Evolutionary conservation across 2,797 vertebrate genomes (phyloP).

Genomic region (Threskiornis aethiopicus): DNA sequence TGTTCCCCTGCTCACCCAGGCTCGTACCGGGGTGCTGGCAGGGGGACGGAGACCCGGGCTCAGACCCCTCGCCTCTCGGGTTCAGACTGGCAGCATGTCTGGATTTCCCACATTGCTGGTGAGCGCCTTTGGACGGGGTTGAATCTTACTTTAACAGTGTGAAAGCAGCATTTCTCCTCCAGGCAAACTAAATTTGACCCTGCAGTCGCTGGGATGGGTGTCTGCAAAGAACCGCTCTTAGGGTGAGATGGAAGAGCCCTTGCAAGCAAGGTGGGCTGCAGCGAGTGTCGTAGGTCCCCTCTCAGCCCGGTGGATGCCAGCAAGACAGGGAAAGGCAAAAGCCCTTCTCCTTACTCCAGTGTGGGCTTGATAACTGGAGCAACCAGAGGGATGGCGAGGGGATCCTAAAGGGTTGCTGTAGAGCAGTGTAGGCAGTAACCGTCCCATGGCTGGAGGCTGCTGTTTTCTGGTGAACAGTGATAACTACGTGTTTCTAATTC

Average conservation of each 20-base stretch:
- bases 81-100: background rate
- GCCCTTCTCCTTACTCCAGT: fast-evolving
- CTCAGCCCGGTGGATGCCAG: background rate
- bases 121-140: background rate
- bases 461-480: constrained; percentile 1
- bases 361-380: background rate
- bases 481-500: constrained; percentile 30
- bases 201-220: fast-evolving
- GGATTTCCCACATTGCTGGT: background rate
- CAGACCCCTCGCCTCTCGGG: background rate
- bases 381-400: background rate
- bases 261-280: fast-evolving
- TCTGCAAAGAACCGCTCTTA: fast-evolving
- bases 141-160: background rate
- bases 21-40: background rate
- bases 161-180: background rate
- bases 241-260: background rate
- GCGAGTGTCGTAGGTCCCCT: background rate
- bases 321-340: background rate
- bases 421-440: background rate
- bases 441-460: background rate
- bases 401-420: background rate
- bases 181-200: background rate
- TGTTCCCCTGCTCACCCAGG: background rate
- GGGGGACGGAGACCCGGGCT: fast-evolving